These are phyloP conservation scores for Heliornis fulica DNA, from an alignment of 2,113 vertebrate species.

Conservation along the genomic window DNA sequence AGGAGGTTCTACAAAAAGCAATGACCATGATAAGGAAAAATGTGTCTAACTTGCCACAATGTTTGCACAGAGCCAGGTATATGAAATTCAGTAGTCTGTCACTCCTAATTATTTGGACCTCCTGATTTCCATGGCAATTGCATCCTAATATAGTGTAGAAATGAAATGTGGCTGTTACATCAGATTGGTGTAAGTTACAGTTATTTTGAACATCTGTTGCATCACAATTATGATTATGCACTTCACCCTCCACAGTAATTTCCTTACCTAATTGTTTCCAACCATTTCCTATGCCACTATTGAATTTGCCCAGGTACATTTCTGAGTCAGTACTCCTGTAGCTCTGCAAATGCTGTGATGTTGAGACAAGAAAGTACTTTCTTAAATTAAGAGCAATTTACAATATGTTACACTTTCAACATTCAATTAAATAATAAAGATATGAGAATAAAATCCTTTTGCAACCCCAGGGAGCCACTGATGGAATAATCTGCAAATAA, in stretches of 20 bases:
- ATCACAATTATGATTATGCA: conserved; percentile 45
- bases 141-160: neutral
- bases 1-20: neutral
- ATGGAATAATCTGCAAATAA: conserved; percentile 72
- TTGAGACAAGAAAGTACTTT: conserved; percentile 19
- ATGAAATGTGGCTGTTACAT: neutral
- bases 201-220: conserved; percentile 55
- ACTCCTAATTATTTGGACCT: neutral
- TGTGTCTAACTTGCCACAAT: neutral
- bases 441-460: conserved; percentile 69
- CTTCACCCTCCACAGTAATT: conserved; percentile 18
- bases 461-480: conserved; percentile 51
- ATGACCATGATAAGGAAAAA: neutral
- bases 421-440: conserved; percentile 71
- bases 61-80: neutral
- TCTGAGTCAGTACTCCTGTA: conserved; percentile 33
- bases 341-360: neutral
- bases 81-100: neutral
- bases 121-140: neutral
- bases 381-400: conserved; percentile 53
- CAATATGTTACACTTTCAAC: conserved; percentile 44
- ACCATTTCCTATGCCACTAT: neutral
- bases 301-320: conserved; percentile 38
- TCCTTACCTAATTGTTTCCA: conserved; percentile 45
- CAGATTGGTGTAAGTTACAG: conserved; percentile 29